A percentile compares a stretch with the other conserved stretches of the same genome.
Evolutionary conservation across 1,140 invertebrate species (phyloP).

Genomic region (Papilio machaon): DNA sequence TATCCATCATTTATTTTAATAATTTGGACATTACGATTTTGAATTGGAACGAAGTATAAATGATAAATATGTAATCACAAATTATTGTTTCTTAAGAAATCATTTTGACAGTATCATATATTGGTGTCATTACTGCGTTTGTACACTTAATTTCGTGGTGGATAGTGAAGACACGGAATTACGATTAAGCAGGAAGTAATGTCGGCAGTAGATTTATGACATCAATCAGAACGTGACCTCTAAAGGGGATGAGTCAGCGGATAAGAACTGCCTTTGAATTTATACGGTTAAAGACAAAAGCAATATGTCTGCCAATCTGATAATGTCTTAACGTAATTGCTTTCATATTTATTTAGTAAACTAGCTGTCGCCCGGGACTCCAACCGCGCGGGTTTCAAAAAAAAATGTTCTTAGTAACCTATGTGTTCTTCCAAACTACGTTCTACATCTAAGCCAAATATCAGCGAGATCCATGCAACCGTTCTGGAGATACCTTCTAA

Average conservation of each 20-base stretch:
- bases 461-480: too few species aligned
- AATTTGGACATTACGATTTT: too few species aligned
- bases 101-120: background rate
- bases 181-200: conserved; percentile 27
- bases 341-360: background rate
- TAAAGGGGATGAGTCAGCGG: conserved; percentile 18
- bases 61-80: background rate
- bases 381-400: too few species aligned
- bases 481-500: too few species aligned
- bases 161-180: conserved; percentile 21
- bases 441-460: too few species aligned
- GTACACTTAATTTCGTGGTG: background rate
- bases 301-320: background rate
- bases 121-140: background rate
- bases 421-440: too few species aligned
- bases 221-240: conserved; percentile 33
- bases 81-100: too few species aligned
- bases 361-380: too few species aligned
- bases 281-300: background rate
- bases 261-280: conserved; percentile 2
- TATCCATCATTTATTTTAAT: too few species aligned
- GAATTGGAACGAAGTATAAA: background rate
- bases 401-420: too few species aligned
- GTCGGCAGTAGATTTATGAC: conserved; percentile 31
- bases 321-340: background rate